These are phyloP conservation scores for Clamator glandarius DNA, from an alignment of 2,797 vertebrate species.

Conservation along the genomic window DNA sequence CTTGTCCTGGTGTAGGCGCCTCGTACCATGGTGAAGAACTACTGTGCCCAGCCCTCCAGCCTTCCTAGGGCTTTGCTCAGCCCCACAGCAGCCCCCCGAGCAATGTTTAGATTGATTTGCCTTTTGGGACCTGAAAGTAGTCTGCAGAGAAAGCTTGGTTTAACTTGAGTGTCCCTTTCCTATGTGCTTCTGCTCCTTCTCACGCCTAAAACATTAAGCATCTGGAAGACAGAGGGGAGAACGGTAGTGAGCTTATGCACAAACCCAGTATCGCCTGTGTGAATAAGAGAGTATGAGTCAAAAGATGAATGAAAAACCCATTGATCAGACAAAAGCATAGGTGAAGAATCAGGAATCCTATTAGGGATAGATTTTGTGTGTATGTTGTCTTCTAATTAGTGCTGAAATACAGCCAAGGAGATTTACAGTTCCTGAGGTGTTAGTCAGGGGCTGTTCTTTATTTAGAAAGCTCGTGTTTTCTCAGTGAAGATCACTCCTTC, in stretches of 20 bases:
- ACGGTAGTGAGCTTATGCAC: background rate
- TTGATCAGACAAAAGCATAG: background rate
- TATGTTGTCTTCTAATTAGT: background rate
- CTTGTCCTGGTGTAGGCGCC: background rate
- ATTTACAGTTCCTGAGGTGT: background rate
- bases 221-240: background rate
- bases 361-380: background rate
- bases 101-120: background rate
- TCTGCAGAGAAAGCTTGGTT: background rate
- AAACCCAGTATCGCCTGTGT: background rate
- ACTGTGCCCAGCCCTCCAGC: background rate
- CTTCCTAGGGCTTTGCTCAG: background rate
- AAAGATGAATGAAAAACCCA: slow-evolving; percentile 2
- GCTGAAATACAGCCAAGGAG: background rate
- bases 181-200: background rate
- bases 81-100: background rate
- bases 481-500: background rate
- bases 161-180: background rate
- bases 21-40: background rate
- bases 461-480: slow-evolving; percentile 1
- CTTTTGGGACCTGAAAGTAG: background rate
- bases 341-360: background rate
- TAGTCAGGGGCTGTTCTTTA: background rate
- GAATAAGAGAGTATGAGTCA: background rate
- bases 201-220: background rate